Percentiles rank a stretch among this genome's conserved stretches.
Evolutionary conservation across 1,140 invertebrate species (phyloP).

Genomic region (Chionoecetes opilio): DNA sequence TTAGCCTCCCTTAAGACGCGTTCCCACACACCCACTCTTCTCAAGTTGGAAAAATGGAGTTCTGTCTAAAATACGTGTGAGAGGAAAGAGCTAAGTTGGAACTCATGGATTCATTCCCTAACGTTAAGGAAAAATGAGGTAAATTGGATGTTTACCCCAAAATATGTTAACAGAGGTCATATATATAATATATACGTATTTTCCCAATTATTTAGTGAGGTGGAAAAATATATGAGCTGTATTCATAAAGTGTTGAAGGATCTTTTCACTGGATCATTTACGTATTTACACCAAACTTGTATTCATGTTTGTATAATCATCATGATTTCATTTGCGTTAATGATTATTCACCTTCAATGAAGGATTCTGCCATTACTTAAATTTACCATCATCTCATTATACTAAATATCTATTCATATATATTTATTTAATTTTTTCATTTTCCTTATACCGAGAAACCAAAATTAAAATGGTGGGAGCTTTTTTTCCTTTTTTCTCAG

Average conservation of each 20-base stretch:
- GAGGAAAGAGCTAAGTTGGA: not conserved
- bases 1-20: not conserved
- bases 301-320: not conserved
- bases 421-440: not conserved
- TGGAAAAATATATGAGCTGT: conserved; percentile 17
- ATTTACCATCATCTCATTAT: not conserved
- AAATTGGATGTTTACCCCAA: not conserved
- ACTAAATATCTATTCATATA: not conserved
- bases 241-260: not conserved
- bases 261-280: not conserved
- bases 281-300: not conserved
- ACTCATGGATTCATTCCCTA: not conserved
- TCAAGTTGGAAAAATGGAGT: not conserved
- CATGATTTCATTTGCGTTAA: not conserved
- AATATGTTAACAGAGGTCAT: not conserved
- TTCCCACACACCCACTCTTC: no score
- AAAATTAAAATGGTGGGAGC: not conserved
- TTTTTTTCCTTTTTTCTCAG: not conserved
- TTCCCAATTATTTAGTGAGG: not conserved
- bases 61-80: conserved; percentile 5
- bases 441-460: not conserved
- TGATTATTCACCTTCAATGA: not conserved
- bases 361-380: not conserved
- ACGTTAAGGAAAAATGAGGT: not conserved
- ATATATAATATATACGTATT: not conserved